A percentile compares a stretch with the other conserved stretches of the same genome.
Conservation (phyloP, 2,888 invertebrate genomes). For the Cephus pulcher region DNA sequence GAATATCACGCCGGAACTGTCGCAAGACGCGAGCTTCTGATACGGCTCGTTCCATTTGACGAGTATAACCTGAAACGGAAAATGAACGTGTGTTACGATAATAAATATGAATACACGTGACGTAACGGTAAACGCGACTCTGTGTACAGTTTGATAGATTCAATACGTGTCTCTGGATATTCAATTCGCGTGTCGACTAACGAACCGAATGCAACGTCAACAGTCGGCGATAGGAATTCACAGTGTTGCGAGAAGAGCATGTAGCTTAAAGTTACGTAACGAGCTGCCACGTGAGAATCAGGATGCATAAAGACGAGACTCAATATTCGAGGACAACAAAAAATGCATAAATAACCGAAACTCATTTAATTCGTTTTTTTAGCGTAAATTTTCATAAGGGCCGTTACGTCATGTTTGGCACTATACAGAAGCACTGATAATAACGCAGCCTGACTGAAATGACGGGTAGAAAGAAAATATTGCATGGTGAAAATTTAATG, state of each 20-base stretch:
- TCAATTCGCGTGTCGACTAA: not conserved
- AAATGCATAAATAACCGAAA: no score
- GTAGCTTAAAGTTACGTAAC: not conserved
- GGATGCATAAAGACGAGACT: not conserved
- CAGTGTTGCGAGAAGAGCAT: not conserved
- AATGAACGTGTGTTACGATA: constrained; percentile 20
- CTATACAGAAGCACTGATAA: no score
- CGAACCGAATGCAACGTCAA: not conserved
- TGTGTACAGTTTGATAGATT: not conserved
- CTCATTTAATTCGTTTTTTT: no score
- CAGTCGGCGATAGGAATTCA: not conserved
- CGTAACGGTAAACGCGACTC: constrained; percentile 8
- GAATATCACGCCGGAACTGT: constrained; percentile 97
- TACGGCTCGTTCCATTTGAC: constrained; percentile 99
- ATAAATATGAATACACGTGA: not conserved
- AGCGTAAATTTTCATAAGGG: no score
- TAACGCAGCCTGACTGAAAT: no score
- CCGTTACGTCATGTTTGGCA: no score
- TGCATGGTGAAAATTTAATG: no score
- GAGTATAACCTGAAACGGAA: constrained; percentile 79
- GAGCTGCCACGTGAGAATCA: not conserved
- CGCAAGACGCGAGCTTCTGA: constrained; percentile 97
- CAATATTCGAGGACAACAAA: not conserved
- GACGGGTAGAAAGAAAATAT: no score
- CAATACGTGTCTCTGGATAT: not conserved